Evolutionary conservation across 2,797 vertebrate genomes (phyloP).

Genomic region (Ctenopoma kingsleyae): DNA sequence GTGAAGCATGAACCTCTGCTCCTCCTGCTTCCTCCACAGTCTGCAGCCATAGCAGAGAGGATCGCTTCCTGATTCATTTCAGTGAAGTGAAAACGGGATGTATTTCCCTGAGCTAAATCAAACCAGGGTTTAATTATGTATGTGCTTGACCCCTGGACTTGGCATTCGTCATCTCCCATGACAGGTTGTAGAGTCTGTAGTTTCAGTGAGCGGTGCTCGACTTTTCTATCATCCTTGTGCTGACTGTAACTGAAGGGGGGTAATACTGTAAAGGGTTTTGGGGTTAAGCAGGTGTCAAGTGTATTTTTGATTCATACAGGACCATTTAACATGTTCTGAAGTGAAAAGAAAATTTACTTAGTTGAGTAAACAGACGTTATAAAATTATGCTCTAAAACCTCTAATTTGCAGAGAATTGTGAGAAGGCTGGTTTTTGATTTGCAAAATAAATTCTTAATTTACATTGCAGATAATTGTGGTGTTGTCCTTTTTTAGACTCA

Average conservation of each 20-base stretch:
- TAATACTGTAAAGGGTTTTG: constrained; percentile 13
- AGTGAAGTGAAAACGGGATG: constrained; percentile 56
- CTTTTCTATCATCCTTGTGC: constrained; percentile 42
- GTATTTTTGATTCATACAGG: neutral
- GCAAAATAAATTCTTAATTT: neutral
- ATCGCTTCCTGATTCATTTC: constrained; percentile 73
- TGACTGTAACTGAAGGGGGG: constrained; percentile 32
- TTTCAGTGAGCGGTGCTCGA: constrained; percentile 44
- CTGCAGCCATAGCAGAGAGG: constrained; percentile 58
- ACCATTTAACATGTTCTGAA: constrained; percentile 1
- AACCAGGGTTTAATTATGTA: constrained; percentile 70
- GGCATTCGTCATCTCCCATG: constrained; percentile 45
- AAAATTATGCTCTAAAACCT: neutral
- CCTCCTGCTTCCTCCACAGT: constrained; percentile 67
- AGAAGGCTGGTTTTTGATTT: neutral
- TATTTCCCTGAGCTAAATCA: constrained; percentile 70
- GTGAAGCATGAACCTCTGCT: constrained; percentile 69
- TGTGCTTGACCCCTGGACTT: constrained; percentile 56
- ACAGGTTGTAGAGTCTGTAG: constrained; percentile 35
- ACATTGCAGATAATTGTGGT: neutral
- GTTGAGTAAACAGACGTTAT: neutral
- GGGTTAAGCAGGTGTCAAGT: constrained; percentile 18
- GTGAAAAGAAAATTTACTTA: constrained; percentile 8
- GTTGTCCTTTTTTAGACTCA: neutral
- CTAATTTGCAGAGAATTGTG: neutral